Evolutionary conservation across 2,888 invertebrate genomes (phyloP).

Genomic region (Mimas tiliae): DNA sequence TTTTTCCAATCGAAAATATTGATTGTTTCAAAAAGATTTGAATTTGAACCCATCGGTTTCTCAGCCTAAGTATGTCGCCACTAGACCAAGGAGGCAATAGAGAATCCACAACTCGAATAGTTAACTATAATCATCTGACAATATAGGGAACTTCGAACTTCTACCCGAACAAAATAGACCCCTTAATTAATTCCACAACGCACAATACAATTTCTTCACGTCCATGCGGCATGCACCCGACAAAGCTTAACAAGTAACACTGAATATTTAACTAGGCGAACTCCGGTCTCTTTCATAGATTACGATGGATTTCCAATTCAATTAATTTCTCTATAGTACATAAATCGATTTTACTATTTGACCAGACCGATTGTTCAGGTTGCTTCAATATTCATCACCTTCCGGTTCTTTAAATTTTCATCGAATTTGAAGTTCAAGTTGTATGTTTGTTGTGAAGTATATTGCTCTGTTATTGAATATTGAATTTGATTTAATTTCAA

Average conservation of each 20-base stretch:
- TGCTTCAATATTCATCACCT: conserved; percentile 3
- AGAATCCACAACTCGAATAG: no score
- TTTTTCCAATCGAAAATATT: no score
- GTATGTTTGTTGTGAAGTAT: neutral
- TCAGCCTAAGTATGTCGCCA: no score
- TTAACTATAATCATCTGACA: no score
- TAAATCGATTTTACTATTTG: conserved; percentile 20
- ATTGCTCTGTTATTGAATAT: neutral
- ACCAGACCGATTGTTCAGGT: neutral
- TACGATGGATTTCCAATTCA: conserved; percentile 15
- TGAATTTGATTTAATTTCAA: no score
- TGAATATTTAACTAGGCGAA: conserved; percentile 27
- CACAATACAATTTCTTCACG: neutral
- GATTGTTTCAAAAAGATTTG: no score
- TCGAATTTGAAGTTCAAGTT: neutral
- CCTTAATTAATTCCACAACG: neutral
- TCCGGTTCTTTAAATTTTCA: neutral
- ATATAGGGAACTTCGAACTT: no score
- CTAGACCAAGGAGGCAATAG: no score
- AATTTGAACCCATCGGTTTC: no score
- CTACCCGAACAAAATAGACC: neutral
- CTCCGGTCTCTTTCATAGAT: conserved; percentile 7
- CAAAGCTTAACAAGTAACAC: conserved; percentile 18
- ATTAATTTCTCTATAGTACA: conserved; percentile 28
- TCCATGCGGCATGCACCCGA: neutral